A percentile compares a stretch with the other conserved stretches of the same genome.
Conservation (phyloP, 2,888 invertebrate genomes). For the Gonocerus acuteangulatus region DNA sequence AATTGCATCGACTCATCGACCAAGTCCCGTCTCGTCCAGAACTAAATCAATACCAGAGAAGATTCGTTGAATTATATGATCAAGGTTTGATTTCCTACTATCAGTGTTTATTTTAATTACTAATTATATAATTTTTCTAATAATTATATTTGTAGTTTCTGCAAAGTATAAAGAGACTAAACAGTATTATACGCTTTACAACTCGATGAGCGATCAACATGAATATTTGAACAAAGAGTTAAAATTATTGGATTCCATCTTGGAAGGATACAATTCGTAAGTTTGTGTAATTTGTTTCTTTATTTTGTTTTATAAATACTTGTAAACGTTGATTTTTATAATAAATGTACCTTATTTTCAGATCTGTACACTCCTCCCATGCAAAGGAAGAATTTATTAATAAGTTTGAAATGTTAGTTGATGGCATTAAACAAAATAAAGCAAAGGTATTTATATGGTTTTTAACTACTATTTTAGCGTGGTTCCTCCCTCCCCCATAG, state of each 20-base stretch:
- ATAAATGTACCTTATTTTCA: background rate
- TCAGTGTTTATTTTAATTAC: no score
- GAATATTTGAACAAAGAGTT: slow-evolving; percentile 87
- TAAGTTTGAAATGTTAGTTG: slow-evolving; percentile 83
- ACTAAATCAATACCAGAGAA: slow-evolving; percentile 85
- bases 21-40: slow-evolving; percentile 90
- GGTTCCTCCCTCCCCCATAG: no score
- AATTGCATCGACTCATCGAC: slow-evolving; percentile 77
- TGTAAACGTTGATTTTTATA: no score
- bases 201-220: slow-evolving; percentile 90
- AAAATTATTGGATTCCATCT: slow-evolving; percentile 75
- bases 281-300: slow-evolving; percentile 40
- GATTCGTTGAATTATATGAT: slow-evolving; percentile 93
- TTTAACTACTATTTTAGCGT: no score
- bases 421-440: slow-evolving; percentile 80
- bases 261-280: slow-evolving; percentile 79
- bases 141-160: slow-evolving; percentile 68
- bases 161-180: slow-evolving; percentile 95
- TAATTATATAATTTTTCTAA: no score
- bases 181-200: slow-evolving; percentile 92
- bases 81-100: no score
- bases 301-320: background rate
- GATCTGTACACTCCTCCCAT: slow-evolving; percentile 41
- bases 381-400: slow-evolving; percentile 82
- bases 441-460: slow-evolving; percentile 61